Evolutionary conservation across 2,113 vertebrate genomes (phyloP), one percentile per base, ranked within the genome.

Genomic region (Columba janthina): DNA sequence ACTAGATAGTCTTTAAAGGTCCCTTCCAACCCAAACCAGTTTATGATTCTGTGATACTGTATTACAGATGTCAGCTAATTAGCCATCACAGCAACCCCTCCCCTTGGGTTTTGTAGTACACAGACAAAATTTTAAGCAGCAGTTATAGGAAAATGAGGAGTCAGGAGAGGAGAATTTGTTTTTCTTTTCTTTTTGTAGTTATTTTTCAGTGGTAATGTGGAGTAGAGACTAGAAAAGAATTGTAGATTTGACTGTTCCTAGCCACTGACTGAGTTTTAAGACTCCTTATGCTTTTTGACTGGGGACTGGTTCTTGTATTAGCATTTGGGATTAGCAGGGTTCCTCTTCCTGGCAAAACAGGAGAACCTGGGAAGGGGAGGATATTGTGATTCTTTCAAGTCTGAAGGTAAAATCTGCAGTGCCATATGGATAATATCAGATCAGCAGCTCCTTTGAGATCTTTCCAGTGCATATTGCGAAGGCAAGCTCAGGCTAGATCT

Each of bases 391-490:
- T 88, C 69, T 95, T 95, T 93, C 65, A 60, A 89, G 70, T 95
- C 56, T 89, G 57, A 92, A 93, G 89, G 94, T 94, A 81, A 89
- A 94, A 93, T 94, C 88, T 96, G 90, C 60, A 36, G 15, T 93
- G 82, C 94, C 94, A 94, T 96, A 96, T 96, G 95, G 96, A 77
- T 95, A 93, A 77, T 77, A 93, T 56, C 75, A 91, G 75, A 88
- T 96, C 69, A 87, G 83, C 84, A 32, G 64, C 64, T 96, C 76
- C 51, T 80, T 51, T 86, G 38, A 90, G 82, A 84, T 91, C 75
- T 94, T 94, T 67, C 75, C 48, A 48, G 25, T 73, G 42, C 6
- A 4, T 40, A 40, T 56, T 88, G 64, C 56, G 86, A 88, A 90
- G 72, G 11, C 88, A 96, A 88, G 60, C 42, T 85, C 44, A 50